phyloP scores from a whole-genome alignment of 2,113 vertebrate species.

The Nothocercus julius region DNA sequence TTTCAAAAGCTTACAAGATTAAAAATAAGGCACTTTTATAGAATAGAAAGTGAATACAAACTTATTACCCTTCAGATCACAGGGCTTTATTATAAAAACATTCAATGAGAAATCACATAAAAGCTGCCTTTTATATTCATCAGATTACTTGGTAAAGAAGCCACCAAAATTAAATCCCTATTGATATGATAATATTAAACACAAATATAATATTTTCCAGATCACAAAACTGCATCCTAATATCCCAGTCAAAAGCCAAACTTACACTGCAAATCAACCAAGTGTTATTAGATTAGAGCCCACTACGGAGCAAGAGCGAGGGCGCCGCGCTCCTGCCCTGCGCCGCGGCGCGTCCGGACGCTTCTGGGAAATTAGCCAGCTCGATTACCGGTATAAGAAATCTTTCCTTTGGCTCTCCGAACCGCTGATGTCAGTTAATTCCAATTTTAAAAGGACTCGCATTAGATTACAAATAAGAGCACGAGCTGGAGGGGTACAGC shows the following conservation, averaged over 20 bases:
- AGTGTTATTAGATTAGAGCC: neutral
- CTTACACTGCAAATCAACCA: neutral
- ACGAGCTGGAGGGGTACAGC: neutral
- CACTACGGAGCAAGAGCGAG: neutral
- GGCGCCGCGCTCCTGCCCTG: neutral
- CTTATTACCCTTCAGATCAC: neutral
- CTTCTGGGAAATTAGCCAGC: slow-evolving; percentile 55
- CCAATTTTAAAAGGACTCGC: neutral
- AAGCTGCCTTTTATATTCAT: slow-evolving; percentile 35
- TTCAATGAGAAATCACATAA: slow-evolving; percentile 26
- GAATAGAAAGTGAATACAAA: neutral
- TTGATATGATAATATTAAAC: neutral
- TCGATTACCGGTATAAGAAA: slow-evolving; percentile 54
- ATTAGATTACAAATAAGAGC: neutral
- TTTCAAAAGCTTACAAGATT: slow-evolving; percentile 45
- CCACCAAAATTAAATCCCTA: slow-evolving; percentile 25
- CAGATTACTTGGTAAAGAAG: neutral
- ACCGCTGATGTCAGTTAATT: slow-evolving; percentile 8
- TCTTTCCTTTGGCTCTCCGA: slow-evolving; percentile 50
- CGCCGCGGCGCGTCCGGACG: neutral
- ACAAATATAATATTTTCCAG: neutral
- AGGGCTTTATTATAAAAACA: slow-evolving; percentile 6
- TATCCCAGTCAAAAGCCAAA: neutral
- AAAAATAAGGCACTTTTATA: slow-evolving; percentile 19
- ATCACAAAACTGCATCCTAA: neutral